Evolutionary conservation across 2,113 vertebrate genomes (phyloP).

Genomic region (Podocnemis expansa): DNA sequence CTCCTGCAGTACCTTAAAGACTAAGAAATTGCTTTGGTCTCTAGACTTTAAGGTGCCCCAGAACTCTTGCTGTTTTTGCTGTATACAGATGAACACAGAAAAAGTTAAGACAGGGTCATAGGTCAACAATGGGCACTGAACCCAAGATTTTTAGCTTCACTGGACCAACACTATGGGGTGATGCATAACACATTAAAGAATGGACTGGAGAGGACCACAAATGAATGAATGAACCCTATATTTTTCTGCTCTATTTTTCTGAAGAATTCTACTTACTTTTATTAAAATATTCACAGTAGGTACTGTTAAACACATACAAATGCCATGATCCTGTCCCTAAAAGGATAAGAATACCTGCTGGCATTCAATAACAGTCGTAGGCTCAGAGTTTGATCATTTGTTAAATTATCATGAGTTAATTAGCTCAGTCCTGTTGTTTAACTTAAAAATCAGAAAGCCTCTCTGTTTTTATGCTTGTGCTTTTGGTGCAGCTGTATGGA

Average conservation of each 20-base stretch:
- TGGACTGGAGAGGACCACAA: background rate
- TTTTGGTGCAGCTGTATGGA: background rate
- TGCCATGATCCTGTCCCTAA: background rate
- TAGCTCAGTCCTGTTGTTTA: background rate
- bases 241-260: background rate
- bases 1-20: too few species aligned
- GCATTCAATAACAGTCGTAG: background rate
- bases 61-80: too few species aligned
- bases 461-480: background rate
- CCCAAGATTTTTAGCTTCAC: background rate
- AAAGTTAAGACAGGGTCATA: background rate
- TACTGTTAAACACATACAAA: background rate
- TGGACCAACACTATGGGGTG: too few species aligned
- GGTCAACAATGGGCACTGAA: background rate
- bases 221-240: background rate
- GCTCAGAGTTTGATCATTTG: background rate
- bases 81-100: too few species aligned
- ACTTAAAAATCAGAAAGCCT: background rate
- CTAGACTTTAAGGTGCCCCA: too few species aligned
- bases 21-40: too few species aligned
- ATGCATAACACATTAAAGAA: too few species aligned
- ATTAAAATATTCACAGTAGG: constrained; percentile 1
- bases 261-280: background rate
- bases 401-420: constrained; percentile 10
- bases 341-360: background rate